Conservation (phyloP, 2,888 invertebrate genomes). For the Temnothorax rugatulus region DNA sequence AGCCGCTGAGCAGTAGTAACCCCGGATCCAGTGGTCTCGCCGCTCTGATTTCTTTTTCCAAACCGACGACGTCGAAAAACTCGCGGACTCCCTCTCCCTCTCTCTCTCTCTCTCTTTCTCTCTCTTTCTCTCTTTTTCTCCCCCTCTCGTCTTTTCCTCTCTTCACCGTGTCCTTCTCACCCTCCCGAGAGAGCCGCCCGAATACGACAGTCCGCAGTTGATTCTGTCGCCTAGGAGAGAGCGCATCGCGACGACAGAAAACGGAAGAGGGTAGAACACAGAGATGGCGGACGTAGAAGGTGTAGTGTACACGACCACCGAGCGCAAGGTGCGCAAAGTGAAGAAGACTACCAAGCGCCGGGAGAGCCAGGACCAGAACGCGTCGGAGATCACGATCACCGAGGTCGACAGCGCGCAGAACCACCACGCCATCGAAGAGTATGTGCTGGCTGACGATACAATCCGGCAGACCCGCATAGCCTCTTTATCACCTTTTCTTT, state of each 20-base stretch:
- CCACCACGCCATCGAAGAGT: conserved; percentile 92
- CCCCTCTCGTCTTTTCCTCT: background rate
- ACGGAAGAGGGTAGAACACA: conserved; percentile 41
- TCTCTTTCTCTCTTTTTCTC: background rate
- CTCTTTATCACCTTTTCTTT: conserved; percentile 39
- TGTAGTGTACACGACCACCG: conserved; percentile 94
- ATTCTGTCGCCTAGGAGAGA: conserved; percentile 35
- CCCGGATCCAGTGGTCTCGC: conserved; percentile 57
- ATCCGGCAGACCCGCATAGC: conserved; percentile 39
- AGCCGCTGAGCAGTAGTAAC: conserved; percentile 75
- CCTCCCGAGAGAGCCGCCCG: conserved; percentile 32
- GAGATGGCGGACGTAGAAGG: conserved; percentile 97
- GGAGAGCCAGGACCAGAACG: conserved; percentile 91
- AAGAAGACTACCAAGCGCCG: conserved; percentile 95
- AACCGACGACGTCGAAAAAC: conserved; percentile 40
- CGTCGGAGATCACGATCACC: conserved; percentile 92
- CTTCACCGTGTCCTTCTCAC: conserved; percentile 6
- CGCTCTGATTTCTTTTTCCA: conserved; percentile 57
- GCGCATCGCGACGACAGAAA: conserved; percentile 45
- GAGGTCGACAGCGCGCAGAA: conserved; percentile 91
- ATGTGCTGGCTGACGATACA: conserved; percentile 90
- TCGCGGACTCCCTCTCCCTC: conserved; percentile 31
- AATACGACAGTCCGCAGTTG: conserved; percentile 35
- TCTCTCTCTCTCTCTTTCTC: conserved; percentile 16
- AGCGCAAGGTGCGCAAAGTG: conserved; percentile 95